Percentiles rank a stretch among this genome's conserved stretches.
Evolutionary conservation across 2,113 vertebrate genomes (phyloP).

Genomic region (Lophochroa leadbeateri): DNA sequence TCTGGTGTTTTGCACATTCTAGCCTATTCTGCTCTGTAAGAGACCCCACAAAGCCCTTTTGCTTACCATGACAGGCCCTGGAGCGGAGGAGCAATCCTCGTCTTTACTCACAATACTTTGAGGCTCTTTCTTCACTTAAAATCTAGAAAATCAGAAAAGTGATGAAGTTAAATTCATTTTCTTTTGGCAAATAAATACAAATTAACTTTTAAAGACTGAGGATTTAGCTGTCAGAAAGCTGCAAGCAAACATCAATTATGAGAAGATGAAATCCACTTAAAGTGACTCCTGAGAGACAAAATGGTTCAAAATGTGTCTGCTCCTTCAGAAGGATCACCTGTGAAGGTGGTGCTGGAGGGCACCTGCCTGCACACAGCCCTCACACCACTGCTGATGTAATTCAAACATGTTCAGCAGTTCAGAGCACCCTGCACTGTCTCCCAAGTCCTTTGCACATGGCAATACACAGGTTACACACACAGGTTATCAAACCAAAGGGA

Average conservation of each 20-base stretch:
- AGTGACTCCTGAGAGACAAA: not conserved
- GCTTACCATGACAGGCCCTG: slow-evolving; percentile 80
- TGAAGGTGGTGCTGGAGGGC: not conserved
- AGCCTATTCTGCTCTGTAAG: not conserved
- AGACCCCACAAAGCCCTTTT: not conserved
- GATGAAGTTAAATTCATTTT: not conserved
- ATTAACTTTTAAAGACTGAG: not conserved
- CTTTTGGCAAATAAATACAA: not conserved
- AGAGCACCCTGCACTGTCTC: not conserved
- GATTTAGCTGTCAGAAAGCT: not conserved
- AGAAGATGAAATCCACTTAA: not conserved
- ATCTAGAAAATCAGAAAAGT: slow-evolving; percentile 37
- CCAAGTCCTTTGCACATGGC: not conserved
- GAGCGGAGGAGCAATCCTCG: slow-evolving; percentile 69
- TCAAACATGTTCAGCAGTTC: not conserved
- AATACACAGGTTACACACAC: not conserved
- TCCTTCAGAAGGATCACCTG: not conserved
- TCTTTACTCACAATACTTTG: slow-evolving; percentile 20
- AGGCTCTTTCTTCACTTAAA: slow-evolving; percentile 52
- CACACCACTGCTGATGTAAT: not conserved
- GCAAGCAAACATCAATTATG: not conserved
- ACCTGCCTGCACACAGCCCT: not conserved
- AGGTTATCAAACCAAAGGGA: not conserved
- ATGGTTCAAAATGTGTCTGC: not conserved
- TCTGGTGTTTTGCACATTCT: not conserved